Percentiles rank a stretch among this genome's conserved stretches.
Conservation (phyloP, 2,797 vertebrate species). For the Falco novaeseelandiae region DNA sequence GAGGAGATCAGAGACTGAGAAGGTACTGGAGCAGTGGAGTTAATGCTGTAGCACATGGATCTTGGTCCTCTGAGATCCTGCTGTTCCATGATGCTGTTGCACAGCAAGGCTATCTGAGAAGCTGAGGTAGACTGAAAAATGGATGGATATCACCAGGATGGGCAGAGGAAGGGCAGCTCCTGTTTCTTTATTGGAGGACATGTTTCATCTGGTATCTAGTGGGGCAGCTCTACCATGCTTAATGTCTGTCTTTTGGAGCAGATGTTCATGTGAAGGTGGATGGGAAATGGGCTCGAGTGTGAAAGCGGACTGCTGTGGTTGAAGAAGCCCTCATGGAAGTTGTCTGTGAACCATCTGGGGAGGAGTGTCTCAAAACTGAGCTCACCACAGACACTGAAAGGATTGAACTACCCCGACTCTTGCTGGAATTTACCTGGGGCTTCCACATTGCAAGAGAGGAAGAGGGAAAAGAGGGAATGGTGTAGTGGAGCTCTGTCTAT, state of each 20-base stretch:
- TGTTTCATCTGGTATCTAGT: background rate
- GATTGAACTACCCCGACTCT: background rate
- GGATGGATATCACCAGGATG: background rate
- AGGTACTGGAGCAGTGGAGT: background rate
- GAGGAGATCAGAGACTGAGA: background rate
- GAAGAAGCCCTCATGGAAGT: background rate
- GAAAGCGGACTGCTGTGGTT: background rate
- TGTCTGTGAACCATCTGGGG: background rate
- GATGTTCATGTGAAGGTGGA: background rate
- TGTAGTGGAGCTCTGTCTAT: background rate
- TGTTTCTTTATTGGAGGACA: background rate
- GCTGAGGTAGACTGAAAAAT: background rate
- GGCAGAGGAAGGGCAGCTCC: background rate
- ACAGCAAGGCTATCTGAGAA: background rate
- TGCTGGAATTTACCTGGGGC: background rate
- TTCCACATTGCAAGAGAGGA: background rate
- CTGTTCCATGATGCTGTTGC: background rate
- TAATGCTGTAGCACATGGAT: background rate
- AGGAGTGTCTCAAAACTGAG: background rate
- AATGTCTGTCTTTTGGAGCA: background rate
- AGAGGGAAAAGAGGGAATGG: background rate
- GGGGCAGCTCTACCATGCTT: background rate
- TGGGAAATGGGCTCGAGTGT: background rate
- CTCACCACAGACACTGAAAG: background rate
- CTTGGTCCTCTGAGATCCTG: background rate